Base-by-base conservation (phyloP, 2,888 invertebrate genomes). In the Bhutanitis thaidina region DNA sequence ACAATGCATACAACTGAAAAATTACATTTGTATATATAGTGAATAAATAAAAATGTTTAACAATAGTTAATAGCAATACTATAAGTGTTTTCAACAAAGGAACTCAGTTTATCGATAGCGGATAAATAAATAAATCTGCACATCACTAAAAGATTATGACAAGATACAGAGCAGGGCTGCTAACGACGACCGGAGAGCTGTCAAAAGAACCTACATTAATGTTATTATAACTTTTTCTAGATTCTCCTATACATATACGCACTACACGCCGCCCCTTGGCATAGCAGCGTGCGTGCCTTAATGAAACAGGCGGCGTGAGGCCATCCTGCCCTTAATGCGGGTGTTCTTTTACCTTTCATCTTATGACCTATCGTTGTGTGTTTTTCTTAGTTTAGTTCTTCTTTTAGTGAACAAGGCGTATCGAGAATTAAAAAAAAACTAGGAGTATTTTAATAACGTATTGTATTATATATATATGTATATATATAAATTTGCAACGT, bases 181-280 rank as follows among this genome's bases (percentile, higher is more conserved):
- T 85, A 87, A 88, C 88, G 87, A 88, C 85, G 80, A 69, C 69
- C 77, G 71, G 74, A 71, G 80, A 76, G 78, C 84, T 84, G 87
- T 87, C 88, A 88, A 87, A 88, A 87, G 87, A 83, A 87, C 83
- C 86, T 82, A 87, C 86, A 84, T 84, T 88, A 88, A 88, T 81
- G 84, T 84, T 88, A 86, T 88, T 87, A 88, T 86, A 87, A 88
- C 80, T 88, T 87, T 84, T 86, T 84, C 83, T 77, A 80, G 78
- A 72, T 77, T 73, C 72, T 1, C 15, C 10, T 36, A 32, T 38
- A 44, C 39, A 71, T 75, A 74, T 74, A 54, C 60, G 56, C 61
- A 60, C 58, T 54, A 60, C 50, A 56, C 56, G 56, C 53, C 51
- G 56, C 52, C 56, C 56, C 54, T 44, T 55, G 47, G 51, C 55